A percentile compares a stretch with the other conserved stretches of the same genome.
Evolutionary conservation across 2,113 vertebrate species (phyloP).

Genomic region (Scatophagus argus): DNA sequence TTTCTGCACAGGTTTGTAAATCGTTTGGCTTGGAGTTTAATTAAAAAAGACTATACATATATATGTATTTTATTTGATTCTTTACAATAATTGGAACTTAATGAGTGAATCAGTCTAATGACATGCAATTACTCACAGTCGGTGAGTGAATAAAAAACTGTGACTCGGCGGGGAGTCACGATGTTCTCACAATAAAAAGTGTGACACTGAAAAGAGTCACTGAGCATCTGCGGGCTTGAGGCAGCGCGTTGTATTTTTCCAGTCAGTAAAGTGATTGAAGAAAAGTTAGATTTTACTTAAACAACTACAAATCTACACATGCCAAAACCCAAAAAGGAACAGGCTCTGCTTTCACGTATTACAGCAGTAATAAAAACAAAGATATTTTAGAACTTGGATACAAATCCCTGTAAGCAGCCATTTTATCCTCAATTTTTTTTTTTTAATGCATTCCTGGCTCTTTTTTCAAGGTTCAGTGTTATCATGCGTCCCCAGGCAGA

Average conservation of each 20-base stretch:
- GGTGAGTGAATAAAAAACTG: constrained; percentile 18
- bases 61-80: no score
- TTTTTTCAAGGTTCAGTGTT: constrained; percentile 22
- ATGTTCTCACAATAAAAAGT: constrained; percentile 58
- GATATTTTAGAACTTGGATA: accelerated
- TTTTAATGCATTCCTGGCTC: constrained; percentile 18
- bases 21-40: not conserved
- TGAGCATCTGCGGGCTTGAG: constrained; percentile 30
- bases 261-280: not conserved
- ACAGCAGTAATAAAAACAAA: not conserved
- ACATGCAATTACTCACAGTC: constrained; percentile 25
- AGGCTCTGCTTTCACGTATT: not conserved
- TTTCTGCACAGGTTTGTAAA: not conserved
- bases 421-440: not conserved
- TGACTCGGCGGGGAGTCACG: constrained; percentile 34
- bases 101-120: constrained; percentile 12
- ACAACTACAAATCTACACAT: not conserved
- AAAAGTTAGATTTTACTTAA: constrained; percentile 11
- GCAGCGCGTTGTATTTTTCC: constrained; percentile 1
- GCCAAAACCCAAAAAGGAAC: accelerated
- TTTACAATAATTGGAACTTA: constrained; percentile 1
- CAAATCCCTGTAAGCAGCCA: not conserved
- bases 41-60: not conserved
- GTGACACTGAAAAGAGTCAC: constrained; percentile 60
- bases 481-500: constrained; percentile 43